Evolutionary conservation across 2,797 vertebrate species (phyloP), one percentile per base, ranked within the genome.

Genomic region (Cossypha niveicapilla): DNA sequence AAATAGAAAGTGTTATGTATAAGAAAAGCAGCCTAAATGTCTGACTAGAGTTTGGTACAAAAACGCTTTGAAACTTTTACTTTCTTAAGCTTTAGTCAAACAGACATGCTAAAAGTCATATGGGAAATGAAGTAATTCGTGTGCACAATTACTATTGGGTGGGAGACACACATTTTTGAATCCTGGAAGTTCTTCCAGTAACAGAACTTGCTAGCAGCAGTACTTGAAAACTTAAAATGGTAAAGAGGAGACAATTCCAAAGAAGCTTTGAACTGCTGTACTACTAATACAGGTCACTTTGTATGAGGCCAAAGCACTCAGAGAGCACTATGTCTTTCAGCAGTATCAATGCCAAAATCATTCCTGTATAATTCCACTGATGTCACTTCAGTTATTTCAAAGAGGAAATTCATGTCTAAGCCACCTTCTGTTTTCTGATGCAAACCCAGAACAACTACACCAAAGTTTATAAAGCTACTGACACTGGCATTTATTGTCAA

Each of bases 21-120:
- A 89, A 97, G 60, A 91, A 96, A 96, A 96, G 90, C 95, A 97
- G 96, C 92, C 95, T 96, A 92, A 86, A 95, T 95, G 96, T 88
- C 93, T 93, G 86, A 77, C 86, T 18, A 21, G 27, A 74, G 85
- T 85, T 95, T 94, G 70, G 88, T 92, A 88, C 76, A 92, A 81
- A 95, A 91, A 47, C 8, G 19, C 22, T 85, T 91, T 88, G 56
- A 88, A 89, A 84, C 74, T 89, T 96, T 57, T 89, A 86, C 84
- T 57, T 80, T 92, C 73, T 92, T 66, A 91, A 83, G 86, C 58
- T 86, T 93, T 89, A 96, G 74, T 60, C 76, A 53, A 95, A 92
- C 7, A 9, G 80, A 77, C 77, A 28, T 51, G 70, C 74, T 61
- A 87, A 92, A 94, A 87, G 81, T 93, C 24, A 16, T 71, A 66